Percentiles rank a stretch among this genome's conserved stretches.
Evolutionary conservation across 2,113 vertebrate genomes (phyloP).

Genomic region (Glareola pratincola): DNA sequence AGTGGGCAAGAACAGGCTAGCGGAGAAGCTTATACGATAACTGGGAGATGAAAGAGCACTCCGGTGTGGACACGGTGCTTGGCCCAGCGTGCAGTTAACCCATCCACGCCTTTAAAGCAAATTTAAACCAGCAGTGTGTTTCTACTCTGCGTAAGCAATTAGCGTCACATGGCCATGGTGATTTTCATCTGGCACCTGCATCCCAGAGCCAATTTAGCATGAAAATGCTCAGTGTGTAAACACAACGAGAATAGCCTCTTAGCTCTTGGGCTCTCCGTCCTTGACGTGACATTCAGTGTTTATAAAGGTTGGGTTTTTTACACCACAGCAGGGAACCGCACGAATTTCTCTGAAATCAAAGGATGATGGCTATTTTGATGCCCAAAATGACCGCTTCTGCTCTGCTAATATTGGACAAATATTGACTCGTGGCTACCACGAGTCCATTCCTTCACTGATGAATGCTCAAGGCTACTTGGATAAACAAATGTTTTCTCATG

Average conservation of each 20-base stretch:
- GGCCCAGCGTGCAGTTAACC: background rate
- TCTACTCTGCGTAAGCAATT: background rate
- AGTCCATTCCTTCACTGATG: constrained; percentile 3
- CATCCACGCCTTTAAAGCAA: background rate
- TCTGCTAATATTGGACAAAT: background rate
- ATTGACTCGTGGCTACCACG: background rate
- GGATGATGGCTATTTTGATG: background rate
- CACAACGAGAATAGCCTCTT: background rate
- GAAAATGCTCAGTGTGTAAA: background rate
- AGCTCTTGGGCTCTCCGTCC: background rate
- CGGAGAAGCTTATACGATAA: background rate
- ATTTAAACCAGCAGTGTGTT: background rate
- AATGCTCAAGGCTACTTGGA: constrained; percentile 48
- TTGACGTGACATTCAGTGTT: background rate
- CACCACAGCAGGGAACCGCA: background rate
- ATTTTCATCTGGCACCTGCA: constrained; percentile 30
- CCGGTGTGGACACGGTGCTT: background rate
- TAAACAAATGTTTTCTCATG: constrained; percentile 56
- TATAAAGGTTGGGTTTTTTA: background rate
- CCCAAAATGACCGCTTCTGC: background rate
- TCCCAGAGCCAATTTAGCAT: background rate
- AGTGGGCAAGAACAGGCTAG: background rate
- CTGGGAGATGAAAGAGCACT: background rate
- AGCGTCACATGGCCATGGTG: background rate
- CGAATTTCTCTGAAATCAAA: background rate